phyloP scores from a whole-genome alignment of 2,888 invertebrate species.

The Leptarthrus brevirostris region DNA sequence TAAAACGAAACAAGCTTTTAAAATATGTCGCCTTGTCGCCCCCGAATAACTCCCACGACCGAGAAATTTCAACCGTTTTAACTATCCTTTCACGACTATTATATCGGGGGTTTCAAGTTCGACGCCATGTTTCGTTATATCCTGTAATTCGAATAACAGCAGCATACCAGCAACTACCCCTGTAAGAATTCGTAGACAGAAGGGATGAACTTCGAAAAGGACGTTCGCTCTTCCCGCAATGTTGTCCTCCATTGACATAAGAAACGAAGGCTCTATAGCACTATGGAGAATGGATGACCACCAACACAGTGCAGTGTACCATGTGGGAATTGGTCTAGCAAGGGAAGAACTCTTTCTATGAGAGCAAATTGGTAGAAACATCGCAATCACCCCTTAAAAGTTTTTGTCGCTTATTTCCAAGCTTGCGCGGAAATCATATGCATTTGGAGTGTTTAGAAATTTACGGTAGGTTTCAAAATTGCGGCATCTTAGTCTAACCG shows the following conservation, averaged over 20 bases:
- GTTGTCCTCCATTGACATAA: not conserved
- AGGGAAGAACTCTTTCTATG: constrained; percentile 2
- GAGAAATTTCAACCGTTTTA: constrained; percentile 48
- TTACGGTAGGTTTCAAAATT: too few relatives aligned
- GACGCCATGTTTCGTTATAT: constrained; percentile 52
- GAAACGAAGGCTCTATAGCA: constrained; percentile 6
- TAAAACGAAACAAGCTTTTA: not conserved
- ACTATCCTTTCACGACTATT: constrained; percentile 50
- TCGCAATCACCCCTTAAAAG: constrained; percentile 2
- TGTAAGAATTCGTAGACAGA: constrained; percentile 1
- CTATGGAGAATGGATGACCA: not conserved
- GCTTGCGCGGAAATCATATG: not conserved
- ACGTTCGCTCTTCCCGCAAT: not conserved
- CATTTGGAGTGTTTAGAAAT: constrained; percentile 4
- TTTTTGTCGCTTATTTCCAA: not conserved
- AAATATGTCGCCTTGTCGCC: constrained; percentile 46
- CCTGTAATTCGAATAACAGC: constrained; percentile 44
- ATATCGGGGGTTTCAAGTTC: constrained; percentile 53
- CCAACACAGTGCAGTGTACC: not conserved
- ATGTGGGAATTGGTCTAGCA: constrained; percentile 10
- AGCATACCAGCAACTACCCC: constrained; percentile 44
- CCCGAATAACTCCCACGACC: constrained; percentile 49
- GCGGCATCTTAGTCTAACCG: too few relatives aligned
- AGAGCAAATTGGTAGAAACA: constrained; percentile 4
- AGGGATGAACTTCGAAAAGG: constrained; percentile 37